Evolutionary conservation across 53 echinoderm and acorn worm species (phyloP).

Genomic region (Echinometra lucunter): DNA sequence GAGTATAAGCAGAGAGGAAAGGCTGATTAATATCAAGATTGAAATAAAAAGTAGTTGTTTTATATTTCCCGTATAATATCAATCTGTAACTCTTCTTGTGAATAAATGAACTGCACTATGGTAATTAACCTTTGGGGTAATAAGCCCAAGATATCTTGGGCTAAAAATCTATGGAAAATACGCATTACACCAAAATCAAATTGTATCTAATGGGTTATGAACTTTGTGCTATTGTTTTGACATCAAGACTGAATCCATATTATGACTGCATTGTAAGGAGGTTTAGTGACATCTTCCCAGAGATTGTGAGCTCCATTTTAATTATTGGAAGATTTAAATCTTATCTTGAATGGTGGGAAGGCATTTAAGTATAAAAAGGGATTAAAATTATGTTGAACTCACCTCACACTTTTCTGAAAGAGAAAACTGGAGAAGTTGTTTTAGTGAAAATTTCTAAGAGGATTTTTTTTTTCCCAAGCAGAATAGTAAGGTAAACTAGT

Average conservation of each 20-base stretch:
- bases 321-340: not conserved
- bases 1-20: constrained; percentile 88
- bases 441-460: not conserved
- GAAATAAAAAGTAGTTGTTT: not conserved
- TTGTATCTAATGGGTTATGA: too few species aligned
- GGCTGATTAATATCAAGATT: constrained; percentile 80
- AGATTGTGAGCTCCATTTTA: not conserved
- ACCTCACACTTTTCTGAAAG: too few species aligned
- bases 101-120: not conserved
- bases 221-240: not conserved
- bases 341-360: not conserved
- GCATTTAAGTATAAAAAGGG: not conserved
- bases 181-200: too few species aligned
- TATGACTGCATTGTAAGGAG: not conserved
- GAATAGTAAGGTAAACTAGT: not conserved
- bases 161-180: too few species aligned
- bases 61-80: not conserved
- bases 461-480: too few species aligned
- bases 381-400: too few species aligned
- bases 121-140: too few species aligned
- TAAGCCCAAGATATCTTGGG: too few species aligned
- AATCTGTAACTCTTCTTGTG: not conserved
- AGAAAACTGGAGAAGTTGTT: not conserved
- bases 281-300: not conserved
- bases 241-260: not conserved